A percentile compares a stretch with the other conserved stretches of the same genome.
Conservation (phyloP, 2,888 invertebrate species). For the Aethes cnicana region DNA sequence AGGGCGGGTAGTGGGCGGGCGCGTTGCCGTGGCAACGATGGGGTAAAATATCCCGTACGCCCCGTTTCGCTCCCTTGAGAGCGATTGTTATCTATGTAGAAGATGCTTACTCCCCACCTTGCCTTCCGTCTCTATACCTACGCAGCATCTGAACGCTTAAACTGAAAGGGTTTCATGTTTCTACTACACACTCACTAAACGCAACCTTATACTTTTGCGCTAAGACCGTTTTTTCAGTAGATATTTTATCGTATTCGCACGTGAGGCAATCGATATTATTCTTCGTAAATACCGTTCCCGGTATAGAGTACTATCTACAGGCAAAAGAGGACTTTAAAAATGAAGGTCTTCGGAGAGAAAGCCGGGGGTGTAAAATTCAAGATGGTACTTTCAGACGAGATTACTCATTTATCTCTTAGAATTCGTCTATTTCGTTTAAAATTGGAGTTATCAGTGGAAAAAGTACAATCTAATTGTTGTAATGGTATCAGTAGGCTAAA, state of each 20-base stretch:
- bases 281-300: slow-evolving; percentile 41
- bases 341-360: slow-evolving; percentile 34
- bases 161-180: slow-evolving; percentile 72
- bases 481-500: too few species aligned
- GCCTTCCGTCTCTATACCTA: slow-evolving; percentile 63
- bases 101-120: slow-evolving; percentile 70
- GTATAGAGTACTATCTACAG: slow-evolving; percentile 28
- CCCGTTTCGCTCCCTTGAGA: slow-evolving; percentile 61
- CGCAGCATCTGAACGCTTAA: slow-evolving; percentile 60
- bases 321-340: slow-evolving; percentile 38
- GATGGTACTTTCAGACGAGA: slow-evolving; percentile 21
- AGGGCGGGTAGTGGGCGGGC: slow-evolving; percentile 67
- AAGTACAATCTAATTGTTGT: too few species aligned
- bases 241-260: slow-evolving; percentile 22
- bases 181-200: slow-evolving; percentile 30
- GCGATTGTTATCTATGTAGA: slow-evolving; percentile 75
- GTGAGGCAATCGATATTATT: slow-evolving; percentile 55
- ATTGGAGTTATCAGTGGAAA: slow-evolving; percentile 1
- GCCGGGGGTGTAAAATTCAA: slow-evolving; percentile 36
- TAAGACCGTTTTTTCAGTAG: slow-evolving; percentile 18
- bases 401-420: slow-evolving; percentile 10
- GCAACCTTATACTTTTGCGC: slow-evolving; percentile 9
- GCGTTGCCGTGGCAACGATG: slow-evolving; percentile 70
- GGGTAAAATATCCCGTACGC: slow-evolving; percentile 67
- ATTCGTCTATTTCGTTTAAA: slow-evolving; percentile 1